Evolutionary conservation across 2,888 invertebrate species (phyloP).

Genomic region (Atrina japonica): DNA sequence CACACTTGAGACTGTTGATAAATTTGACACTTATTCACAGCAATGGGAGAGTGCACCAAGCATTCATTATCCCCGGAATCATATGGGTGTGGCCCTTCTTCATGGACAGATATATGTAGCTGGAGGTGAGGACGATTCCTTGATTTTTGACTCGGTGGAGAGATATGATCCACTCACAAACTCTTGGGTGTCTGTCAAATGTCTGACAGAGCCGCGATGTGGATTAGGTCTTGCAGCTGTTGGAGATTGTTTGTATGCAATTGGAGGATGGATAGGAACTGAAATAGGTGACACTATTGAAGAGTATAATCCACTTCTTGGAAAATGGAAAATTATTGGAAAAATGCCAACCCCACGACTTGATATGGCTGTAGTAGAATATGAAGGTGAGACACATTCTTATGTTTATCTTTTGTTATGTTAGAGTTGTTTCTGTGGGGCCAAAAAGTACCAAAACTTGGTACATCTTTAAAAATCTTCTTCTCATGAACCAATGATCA

Average conservation of each 20-base stretch:
- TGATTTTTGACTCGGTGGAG: slow-evolving; percentile 85
- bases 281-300: slow-evolving; percentile 95
- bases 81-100: slow-evolving; percentile 92
- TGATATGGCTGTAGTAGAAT: slow-evolving; percentile 94
- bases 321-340: slow-evolving; percentile 90
- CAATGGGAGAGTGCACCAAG: slow-evolving; percentile 81
- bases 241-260: slow-evolving; percentile 91
- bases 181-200: slow-evolving; percentile 84
- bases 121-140: slow-evolving; percentile 92
- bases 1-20: slow-evolving; percentile 91
- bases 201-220: slow-evolving; percentile 84
- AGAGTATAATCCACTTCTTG: slow-evolving; percentile 89
- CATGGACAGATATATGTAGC: slow-evolving; percentile 94
- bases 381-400: slow-evolving; percentile 88
- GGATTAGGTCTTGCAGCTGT: slow-evolving; percentile 93
- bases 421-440: too few species aligned
- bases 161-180: slow-evolving; percentile 74
- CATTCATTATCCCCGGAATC: slow-evolving; percentile 91
- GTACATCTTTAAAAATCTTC: too few species aligned
- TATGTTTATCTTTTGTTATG: too few species aligned
- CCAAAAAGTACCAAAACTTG: too few species aligned
- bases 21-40: slow-evolving; percentile 83
- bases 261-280: slow-evolving; percentile 96
- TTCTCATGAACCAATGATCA: too few species aligned
- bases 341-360: slow-evolving; percentile 92